phyloP scores from a whole-genome alignment of 2,888 invertebrate genomes.

The Heliconius ismenius region DNA sequence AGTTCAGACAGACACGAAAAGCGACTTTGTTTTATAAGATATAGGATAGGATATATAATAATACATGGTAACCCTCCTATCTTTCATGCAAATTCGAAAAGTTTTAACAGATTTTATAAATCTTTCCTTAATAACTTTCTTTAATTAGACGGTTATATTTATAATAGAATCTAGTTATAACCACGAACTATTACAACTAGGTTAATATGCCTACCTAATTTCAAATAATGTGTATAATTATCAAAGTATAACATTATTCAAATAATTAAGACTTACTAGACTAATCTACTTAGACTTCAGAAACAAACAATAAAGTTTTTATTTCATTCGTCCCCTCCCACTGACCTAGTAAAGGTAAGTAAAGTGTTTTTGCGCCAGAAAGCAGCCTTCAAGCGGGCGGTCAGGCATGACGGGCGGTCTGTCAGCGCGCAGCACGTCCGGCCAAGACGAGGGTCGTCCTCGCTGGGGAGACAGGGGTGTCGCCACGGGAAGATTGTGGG shows the following conservation, averaged over 20 bases:
- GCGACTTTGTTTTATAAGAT: no score
- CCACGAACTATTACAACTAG: no score
- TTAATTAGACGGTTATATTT: no score
- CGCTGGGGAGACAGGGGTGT: constrained; percentile 89
- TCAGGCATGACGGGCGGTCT: constrained; percentile 61
- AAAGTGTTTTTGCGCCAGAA: constrained; percentile 44
- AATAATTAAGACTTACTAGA: background rate
- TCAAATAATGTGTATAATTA: no score
- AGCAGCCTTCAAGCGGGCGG: constrained; percentile 61
- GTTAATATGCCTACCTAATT: no score
- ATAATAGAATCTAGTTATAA: no score
- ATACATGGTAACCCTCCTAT: no score
- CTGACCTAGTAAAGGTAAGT: constrained; percentile 11
- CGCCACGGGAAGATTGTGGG: constrained; percentile 86
- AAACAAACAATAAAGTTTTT: constrained; percentile 1
- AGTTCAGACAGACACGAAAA: no score
- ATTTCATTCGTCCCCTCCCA: background rate
- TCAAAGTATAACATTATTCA: background rate
- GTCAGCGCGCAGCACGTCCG: constrained; percentile 67
- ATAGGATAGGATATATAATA: no score
- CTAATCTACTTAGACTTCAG: background rate
- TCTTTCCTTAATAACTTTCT: no score
- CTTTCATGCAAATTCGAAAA: no score
- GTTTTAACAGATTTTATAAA: no score
- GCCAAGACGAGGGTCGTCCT: constrained; percentile 83